These are phyloP conservation scores for Sipha flava DNA, from an alignment of 1,140 invertebrate genomes.

Conservation along the genomic window DNA sequence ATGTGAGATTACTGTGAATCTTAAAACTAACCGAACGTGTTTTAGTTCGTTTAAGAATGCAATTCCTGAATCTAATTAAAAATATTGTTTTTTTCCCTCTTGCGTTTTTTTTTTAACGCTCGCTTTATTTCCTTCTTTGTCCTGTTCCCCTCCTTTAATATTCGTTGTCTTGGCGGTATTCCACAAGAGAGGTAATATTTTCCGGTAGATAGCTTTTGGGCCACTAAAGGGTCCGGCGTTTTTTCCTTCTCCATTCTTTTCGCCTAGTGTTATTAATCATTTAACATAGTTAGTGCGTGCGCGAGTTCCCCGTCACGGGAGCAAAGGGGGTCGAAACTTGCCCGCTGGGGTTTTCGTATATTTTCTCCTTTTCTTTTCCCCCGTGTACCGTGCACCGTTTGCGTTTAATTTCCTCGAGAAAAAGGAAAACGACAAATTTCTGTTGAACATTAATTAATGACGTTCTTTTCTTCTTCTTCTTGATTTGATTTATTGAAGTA, in stretches of 20 bases:
- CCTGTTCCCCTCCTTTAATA: not conserved
- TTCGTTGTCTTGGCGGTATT: slow-evolving; percentile 22
- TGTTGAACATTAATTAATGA: slow-evolving; percentile 31
- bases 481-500: slow-evolving; percentile 22
- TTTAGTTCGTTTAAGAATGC: slow-evolving; percentile 2
- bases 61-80: slow-evolving; percentile 26
- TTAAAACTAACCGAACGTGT: slow-evolving; percentile 20
- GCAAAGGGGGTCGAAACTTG: not conserved
- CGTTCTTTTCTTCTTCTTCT: not conserved
- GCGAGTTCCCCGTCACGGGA: not conserved
- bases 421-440: slow-evolving; percentile 30
- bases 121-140: slow-evolving; percentile 4
- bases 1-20: not conserved
- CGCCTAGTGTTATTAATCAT: slow-evolving; percentile 29
- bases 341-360: not conserved
- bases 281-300: slow-evolving; percentile 27
- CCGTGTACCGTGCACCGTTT: not conserved
- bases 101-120: slow-evolving; percentile 5
- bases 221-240: slow-evolving; percentile 21
- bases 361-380: not conserved
- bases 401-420: slow-evolving; percentile 14
- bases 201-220: slow-evolving; percentile 32
- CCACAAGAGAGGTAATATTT: slow-evolving; percentile 32
- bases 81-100: slow-evolving; percentile 22
- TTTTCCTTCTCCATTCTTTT: slow-evolving; percentile 13